phyloP scores from a whole-genome alignment of 1,140 invertebrate genomes.

The Drosophila sp. region DNA sequence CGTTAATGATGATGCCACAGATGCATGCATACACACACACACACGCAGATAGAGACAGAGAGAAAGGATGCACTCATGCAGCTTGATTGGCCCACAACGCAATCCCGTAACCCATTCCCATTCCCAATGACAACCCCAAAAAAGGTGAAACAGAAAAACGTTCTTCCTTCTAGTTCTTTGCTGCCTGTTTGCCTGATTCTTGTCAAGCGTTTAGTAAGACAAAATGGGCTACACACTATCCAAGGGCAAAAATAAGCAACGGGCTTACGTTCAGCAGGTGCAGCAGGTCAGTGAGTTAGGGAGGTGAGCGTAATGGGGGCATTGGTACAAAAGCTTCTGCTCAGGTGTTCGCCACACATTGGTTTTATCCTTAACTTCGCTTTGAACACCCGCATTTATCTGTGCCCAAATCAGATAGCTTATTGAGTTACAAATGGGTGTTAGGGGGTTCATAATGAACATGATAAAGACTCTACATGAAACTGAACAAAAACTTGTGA shows the following conservation, averaged over 20 bases:
- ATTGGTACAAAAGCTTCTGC: neutral
- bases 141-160: constrained; percentile 32
- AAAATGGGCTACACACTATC: constrained; percentile 1
- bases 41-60: constrained; percentile 24
- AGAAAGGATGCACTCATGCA: constrained; percentile 69
- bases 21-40: constrained; percentile 9
- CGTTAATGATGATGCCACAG: constrained; percentile 57
- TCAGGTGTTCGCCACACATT: constrained; percentile 7
- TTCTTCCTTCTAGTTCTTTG: constrained; percentile 15
- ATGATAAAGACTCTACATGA: neutral
- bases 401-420: constrained; percentile 6
- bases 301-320: neutral
- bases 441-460: constrained; percentile 1
- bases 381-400: constrained; percentile 10
- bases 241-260: constrained; percentile 5
- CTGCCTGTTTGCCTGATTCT: neutral
- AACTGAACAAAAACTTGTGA: neutral
- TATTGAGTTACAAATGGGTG: constrained; percentile 6
- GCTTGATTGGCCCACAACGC: constrained; percentile 70
- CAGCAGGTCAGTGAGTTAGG: neutral
- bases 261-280: neutral
- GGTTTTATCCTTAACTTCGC: neutral
- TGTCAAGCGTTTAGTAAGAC: constrained; percentile 12
- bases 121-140: constrained; percentile 40
- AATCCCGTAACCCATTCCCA: constrained; percentile 18